Evolutionary conservation across 2,888 invertebrate species (phyloP).

Genomic region (Campaea margaritaria): DNA sequence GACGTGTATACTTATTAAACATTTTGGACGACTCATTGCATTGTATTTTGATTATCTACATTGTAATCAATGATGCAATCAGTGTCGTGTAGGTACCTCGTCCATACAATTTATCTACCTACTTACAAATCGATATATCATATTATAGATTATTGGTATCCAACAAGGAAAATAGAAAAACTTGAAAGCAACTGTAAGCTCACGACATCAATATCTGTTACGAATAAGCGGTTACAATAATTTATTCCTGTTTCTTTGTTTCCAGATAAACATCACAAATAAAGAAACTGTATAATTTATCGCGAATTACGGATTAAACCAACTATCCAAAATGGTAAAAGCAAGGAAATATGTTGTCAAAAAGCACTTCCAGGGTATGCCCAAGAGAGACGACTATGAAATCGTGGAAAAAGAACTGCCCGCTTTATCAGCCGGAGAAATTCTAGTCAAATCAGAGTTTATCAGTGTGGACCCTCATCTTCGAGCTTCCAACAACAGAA

Average conservation of each 20-base stretch:
- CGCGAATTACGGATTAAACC: not conserved
- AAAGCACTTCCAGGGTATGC: slow-evolving; percentile 84
- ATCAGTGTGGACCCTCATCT: slow-evolving; percentile 61
- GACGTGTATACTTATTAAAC: too few relatives aligned
- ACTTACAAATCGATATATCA: too few relatives aligned
- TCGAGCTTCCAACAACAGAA: slow-evolving; percentile 44
- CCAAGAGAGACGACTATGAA: slow-evolving; percentile 84
- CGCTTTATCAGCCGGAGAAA: slow-evolving; percentile 82
- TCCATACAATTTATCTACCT: too few relatives aligned
- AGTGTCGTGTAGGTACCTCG: too few relatives aligned
- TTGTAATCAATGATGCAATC: not conserved
- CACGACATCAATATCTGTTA: too few relatives aligned
- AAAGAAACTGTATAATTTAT: too few relatives aligned
- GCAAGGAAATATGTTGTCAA: slow-evolving; percentile 84
- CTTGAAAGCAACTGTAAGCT: too few relatives aligned
- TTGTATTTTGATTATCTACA: not conserved
- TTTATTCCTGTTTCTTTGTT: not conserved
- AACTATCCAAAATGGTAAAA: slow-evolving; percentile 66
- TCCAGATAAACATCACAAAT: not conserved
- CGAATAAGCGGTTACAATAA: too few relatives aligned
- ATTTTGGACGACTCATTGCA: too few relatives aligned
- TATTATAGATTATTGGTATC: too few relatives aligned
- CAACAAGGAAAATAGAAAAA: too few relatives aligned
- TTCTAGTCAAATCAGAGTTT: slow-evolving; percentile 58
- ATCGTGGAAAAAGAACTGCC: slow-evolving; percentile 86